Evolutionary conservation across 2,797 vertebrate genomes (phyloP).

Genomic region (Megaceryle alcyon): DNA sequence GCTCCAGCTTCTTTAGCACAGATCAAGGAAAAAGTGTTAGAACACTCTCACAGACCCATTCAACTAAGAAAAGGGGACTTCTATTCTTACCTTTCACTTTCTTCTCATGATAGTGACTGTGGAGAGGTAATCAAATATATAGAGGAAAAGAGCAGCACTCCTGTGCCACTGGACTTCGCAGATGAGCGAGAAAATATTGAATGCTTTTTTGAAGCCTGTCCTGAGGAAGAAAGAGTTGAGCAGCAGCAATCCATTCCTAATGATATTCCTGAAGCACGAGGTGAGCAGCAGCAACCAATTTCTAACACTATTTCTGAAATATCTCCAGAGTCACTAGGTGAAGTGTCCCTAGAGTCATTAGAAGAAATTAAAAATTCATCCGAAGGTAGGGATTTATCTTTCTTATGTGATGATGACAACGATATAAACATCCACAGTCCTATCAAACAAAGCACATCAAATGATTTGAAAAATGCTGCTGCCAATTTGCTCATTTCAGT

Average conservation of each 20-base stretch:
- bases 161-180: constrained; percentile 74
- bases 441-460: constrained; percentile 57
- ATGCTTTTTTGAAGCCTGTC: constrained; percentile 89
- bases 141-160: constrained; percentile 86
- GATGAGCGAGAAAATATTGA: constrained; percentile 88
- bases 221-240: constrained; percentile 86
- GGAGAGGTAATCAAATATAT: constrained; percentile 89
- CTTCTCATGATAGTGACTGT: constrained; percentile 98
- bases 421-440: constrained; percentile 13
- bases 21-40: constrained; percentile 93
- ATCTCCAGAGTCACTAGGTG: neutral
- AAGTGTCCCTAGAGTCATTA: neutral
- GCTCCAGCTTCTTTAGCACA: constrained; percentile 82
- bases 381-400: constrained; percentile 44
- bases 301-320: constrained; percentile 74
- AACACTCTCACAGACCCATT: constrained; percentile 92
- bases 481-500: constrained; percentile 73
- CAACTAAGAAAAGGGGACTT: constrained; percentile 94
- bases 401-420: constrained; percentile 15
- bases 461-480: constrained; percentile 75
- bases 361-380: constrained; percentile 31
- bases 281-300: constrained; percentile 81
- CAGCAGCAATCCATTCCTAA: constrained; percentile 82
- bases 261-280: constrained; percentile 72
- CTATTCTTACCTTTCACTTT: constrained; percentile 97